These are phyloP conservation scores for Cryptotis parvus DNA, from an alignment of 2,113 vertebrate species.

Conservation along the genomic window DNA sequence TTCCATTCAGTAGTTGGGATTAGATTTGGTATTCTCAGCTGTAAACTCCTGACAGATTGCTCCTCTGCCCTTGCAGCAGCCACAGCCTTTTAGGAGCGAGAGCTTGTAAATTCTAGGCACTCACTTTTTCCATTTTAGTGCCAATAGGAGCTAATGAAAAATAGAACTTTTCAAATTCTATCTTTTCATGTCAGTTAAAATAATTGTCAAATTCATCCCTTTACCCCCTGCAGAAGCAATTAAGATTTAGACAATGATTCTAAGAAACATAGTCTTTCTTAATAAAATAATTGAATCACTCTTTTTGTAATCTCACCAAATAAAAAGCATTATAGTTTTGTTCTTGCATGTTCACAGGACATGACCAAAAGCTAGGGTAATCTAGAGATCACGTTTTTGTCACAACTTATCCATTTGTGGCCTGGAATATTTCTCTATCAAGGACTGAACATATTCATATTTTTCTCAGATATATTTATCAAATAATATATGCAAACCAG, in stretches of 20 bases:
- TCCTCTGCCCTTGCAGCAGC: slow-evolving; percentile 81
- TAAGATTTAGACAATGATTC: slow-evolving; percentile 81
- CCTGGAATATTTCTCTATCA: slow-evolving; percentile 27
- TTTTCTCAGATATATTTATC: slow-evolving; percentile 1
- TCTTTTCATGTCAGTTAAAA: slow-evolving; percentile 84
- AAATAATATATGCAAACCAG: not conserved
- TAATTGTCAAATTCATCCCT: slow-evolving; percentile 79
- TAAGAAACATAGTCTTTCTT: slow-evolving; percentile 76
- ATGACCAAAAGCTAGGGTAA: slow-evolving; percentile 45
- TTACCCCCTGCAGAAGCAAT: slow-evolving; percentile 72
- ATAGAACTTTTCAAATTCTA: slow-evolving; percentile 78
- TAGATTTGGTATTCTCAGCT: slow-evolving; percentile 82
- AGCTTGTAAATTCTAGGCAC: slow-evolving; percentile 81
- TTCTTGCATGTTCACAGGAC: slow-evolving; percentile 62
- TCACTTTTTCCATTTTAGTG: slow-evolving; percentile 86
- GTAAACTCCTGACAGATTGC: slow-evolving; percentile 86
- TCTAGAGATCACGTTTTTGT: slow-evolving; percentile 55
- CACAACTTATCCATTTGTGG: slow-evolving; percentile 36
- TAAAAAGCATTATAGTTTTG: slow-evolving; percentile 60
- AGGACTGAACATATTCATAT: not conserved
- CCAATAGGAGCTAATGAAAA: slow-evolving; percentile 80
- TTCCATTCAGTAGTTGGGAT: slow-evolving; percentile 79
- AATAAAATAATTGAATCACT: slow-evolving; percentile 82
- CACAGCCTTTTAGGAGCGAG: slow-evolving; percentile 83
- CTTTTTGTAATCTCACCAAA: slow-evolving; percentile 76